These are phyloP conservation scores for Dendroctonus ponderosae DNA, from an alignment of 1,140 invertebrate genomes.

Conservation along the genomic window DNA sequence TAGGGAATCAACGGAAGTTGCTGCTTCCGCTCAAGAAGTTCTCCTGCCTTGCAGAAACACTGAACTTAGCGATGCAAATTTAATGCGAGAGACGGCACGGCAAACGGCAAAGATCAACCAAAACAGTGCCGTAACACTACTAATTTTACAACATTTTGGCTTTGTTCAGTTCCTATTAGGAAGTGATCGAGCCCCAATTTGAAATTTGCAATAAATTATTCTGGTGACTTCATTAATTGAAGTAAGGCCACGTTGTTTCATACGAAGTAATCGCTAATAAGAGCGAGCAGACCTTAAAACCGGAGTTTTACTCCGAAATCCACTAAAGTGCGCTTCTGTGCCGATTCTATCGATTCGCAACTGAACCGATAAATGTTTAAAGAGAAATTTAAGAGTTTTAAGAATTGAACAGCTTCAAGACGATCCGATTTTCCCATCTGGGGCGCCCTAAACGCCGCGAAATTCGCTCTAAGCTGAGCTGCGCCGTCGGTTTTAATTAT, in stretches of 20 bases:
- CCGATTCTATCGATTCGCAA: conserved; percentile 7
- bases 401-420: background rate
- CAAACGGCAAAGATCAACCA: background rate
- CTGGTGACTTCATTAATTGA: no score
- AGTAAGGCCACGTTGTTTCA: no score
- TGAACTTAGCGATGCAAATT: conserved; percentile 48
- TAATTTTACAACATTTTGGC: no score
- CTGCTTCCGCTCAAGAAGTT: conserved; percentile 45
- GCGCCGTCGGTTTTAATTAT: conserved; percentile 22
- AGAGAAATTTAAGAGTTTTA: conserved; percentile 20
- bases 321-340: no score
- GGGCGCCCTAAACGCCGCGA: conserved; percentile 18
- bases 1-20: conserved; percentile 48
- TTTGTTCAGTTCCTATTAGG: no score
- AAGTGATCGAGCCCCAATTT: no score
- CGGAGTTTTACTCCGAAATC: no score
- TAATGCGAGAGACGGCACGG: conserved; percentile 36
- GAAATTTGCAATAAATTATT: no score
- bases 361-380: conserved; percentile 17
- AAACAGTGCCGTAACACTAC: background rate
- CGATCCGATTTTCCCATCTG: conserved; percentile 20
- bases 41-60: conserved; percentile 39
- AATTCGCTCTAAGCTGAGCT: conserved; percentile 18
- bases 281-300: no score
- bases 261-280: no score